These are phyloP conservation scores for Alligator mississippiensis DNA, from an alignment of 2,113 vertebrate genomes.

Conservation along the genomic window DNA sequence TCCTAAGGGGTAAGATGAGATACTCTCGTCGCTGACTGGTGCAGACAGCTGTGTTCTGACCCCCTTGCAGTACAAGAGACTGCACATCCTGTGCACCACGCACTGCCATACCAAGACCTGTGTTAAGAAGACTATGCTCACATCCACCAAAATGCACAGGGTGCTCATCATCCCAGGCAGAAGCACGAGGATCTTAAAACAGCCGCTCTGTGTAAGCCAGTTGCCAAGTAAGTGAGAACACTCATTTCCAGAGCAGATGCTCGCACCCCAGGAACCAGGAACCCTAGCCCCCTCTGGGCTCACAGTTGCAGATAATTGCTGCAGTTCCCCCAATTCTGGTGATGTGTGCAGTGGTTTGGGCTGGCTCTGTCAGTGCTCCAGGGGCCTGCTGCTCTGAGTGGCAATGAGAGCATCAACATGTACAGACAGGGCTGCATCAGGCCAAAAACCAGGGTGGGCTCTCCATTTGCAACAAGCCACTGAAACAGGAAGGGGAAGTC, in stretches of 20 bases:
- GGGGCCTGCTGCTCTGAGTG: not conserved
- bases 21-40: too few species aligned
- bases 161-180: not conserved
- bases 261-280: not conserved
- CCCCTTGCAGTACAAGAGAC: not conserved
- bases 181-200: not conserved
- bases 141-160: not conserved
- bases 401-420: not conserved
- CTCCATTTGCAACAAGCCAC: not conserved
- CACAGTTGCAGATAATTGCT: fast-evolving
- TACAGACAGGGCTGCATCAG: not conserved
- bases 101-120: not conserved
- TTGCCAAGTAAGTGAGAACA: too few species aligned
- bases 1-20: too few species aligned
- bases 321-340: not conserved
- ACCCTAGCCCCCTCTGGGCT: not conserved
- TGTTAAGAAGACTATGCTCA: not conserved
- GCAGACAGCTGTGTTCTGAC: not conserved
- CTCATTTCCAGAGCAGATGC: not conserved
- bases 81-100: too few species aligned
- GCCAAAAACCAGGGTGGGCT: not conserved
- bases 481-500: not conserved
- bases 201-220: not conserved
- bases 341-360: too few species aligned
- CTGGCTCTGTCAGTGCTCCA: too few species aligned